These are phyloP conservation scores for Chrysotoxum bicinctum DNA, from an alignment of 2,888 invertebrate genomes.

Conservation along the genomic window DNA sequence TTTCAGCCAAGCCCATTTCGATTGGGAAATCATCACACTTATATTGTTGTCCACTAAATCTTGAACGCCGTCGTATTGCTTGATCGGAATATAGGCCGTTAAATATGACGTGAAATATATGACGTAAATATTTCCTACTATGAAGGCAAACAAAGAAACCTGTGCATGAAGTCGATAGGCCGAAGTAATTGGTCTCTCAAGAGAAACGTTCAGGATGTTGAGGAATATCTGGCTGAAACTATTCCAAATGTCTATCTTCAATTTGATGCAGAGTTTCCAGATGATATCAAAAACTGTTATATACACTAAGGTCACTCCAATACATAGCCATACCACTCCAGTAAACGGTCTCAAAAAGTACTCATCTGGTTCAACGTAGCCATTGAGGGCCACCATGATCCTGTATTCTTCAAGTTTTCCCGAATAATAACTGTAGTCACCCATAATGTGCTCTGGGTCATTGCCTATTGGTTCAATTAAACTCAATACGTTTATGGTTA, in stretches of 20 bases:
- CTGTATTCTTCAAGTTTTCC: background rate
- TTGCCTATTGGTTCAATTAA: background rate
- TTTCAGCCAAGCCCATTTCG: background rate
- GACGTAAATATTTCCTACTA: background rate
- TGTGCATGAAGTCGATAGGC: background rate
- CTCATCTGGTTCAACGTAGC: background rate
- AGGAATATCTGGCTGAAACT: background rate
- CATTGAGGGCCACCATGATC: background rate
- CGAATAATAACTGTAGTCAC: background rate
- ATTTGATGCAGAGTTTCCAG: background rate
- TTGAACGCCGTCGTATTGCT: background rate
- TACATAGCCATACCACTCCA: background rate
- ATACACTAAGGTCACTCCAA: background rate
- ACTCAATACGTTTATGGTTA: background rate
- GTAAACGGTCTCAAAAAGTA: background rate
- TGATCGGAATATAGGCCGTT: background rate
- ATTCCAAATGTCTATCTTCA: background rate
- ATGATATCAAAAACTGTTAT: background rate
- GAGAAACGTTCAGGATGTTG: background rate
- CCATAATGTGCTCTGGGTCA: accelerated
- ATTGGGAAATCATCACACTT: background rate
- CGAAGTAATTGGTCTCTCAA: background rate
- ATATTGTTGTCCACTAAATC: background rate
- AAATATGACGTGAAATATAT: background rate
- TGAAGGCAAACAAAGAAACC: background rate